Evolutionary conservation across 2,888 invertebrate species (phyloP).

Genomic region (Stictocephala bisonia): DNA sequence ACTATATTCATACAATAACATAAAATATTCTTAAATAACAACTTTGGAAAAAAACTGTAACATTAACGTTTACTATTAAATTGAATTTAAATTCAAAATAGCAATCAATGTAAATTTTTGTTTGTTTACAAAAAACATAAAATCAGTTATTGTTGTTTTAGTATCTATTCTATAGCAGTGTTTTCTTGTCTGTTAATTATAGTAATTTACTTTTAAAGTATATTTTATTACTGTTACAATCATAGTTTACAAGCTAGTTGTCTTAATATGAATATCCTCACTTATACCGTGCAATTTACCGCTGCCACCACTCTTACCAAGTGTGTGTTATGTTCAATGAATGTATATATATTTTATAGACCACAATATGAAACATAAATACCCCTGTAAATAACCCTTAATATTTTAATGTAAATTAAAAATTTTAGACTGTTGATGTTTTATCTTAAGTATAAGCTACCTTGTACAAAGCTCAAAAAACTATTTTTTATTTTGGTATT

Average conservation of each 20-base stretch:
- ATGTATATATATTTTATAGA: constrained; percentile 23
- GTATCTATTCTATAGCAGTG: background rate
- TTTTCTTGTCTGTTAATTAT: background rate
- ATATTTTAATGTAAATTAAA: constrained; percentile 38
- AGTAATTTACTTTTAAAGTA: background rate
- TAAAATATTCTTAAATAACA: too few species aligned
- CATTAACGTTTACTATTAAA: too few species aligned
- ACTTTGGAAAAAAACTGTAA: too few species aligned
- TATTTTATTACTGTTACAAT: background rate
- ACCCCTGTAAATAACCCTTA: constrained; percentile 25
- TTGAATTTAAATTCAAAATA: too few species aligned
- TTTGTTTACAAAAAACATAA: too few species aligned
- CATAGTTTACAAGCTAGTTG: background rate
- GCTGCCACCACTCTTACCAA: too few species aligned
- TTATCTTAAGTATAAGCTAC: constrained; percentile 22
- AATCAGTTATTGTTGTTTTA: background rate
- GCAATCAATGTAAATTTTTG: too few species aligned
- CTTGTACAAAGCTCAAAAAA: constrained; percentile 35
- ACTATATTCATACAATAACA: too few species aligned
- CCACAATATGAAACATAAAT: constrained; percentile 17
- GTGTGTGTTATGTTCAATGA: too few species aligned
- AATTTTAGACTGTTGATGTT: constrained; percentile 36
- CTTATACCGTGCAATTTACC: constrained; percentile 10
- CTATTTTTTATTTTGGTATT: too few species aligned
- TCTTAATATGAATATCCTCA: background rate